Evolutionary conservation across 1,140 invertebrate genomes (phyloP).

Genomic region (Conopomorpha cramerella): DNA sequence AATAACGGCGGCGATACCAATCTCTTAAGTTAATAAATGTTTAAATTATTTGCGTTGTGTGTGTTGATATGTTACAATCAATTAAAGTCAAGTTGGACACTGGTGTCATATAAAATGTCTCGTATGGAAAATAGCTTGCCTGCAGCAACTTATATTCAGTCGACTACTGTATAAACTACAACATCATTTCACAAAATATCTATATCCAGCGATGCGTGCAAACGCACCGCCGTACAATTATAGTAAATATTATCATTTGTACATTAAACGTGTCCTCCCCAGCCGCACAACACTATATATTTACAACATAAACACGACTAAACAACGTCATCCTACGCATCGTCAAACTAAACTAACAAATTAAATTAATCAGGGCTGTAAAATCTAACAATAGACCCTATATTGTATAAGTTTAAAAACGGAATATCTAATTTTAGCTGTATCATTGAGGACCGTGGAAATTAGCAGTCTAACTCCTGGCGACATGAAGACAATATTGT

Average conservation of each 20-base stretch:
- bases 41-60: no score
- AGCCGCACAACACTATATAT: slow-evolving; percentile 22
- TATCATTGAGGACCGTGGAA: no score
- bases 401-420: no score
- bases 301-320: slow-evolving; percentile 44
- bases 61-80: slow-evolving; percentile 32
- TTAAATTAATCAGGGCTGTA: slow-evolving; percentile 34
- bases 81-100: slow-evolving; percentile 34
- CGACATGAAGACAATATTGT: no score
- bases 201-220: slow-evolving; percentile 34
- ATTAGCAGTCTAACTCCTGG: no score
- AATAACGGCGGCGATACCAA: no score
- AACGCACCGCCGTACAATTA: slow-evolving; percentile 17
- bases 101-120: slow-evolving; percentile 17
- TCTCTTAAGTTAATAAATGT: no score
- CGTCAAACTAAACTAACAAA: slow-evolving; percentile 17
- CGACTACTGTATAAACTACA: slow-evolving; percentile 27
- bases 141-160: slow-evolving; percentile 16
- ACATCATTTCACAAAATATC: slow-evolving; percentile 57
- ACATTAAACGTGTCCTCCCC: slow-evolving; percentile 43
- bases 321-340: slow-evolving; percentile 31
- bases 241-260: slow-evolving; percentile 48
- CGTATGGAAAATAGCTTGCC: slow-evolving; percentile 31
- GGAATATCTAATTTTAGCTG: no score
- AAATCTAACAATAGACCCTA: no score